A percentile compares a stretch with the other conserved stretches of the same genome.
These are phyloP conservation scores for Rhopalosiphum padi DNA, from an alignment of 1,140 invertebrate genomes.

Conservation along the genomic window DNA sequence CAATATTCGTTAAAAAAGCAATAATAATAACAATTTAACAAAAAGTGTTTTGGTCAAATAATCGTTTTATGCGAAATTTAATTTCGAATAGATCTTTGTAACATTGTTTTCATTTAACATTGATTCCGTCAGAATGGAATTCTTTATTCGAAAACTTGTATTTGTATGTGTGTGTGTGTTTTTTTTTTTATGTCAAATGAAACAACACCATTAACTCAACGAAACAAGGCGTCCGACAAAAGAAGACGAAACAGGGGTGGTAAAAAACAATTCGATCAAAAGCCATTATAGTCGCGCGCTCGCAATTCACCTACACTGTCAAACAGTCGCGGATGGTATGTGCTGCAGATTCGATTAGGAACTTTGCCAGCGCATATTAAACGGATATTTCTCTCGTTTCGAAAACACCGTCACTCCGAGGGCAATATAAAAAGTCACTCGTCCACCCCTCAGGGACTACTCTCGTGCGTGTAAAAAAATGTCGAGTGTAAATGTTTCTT, in stretches of 20 bases:
- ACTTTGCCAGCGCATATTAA: constrained; percentile 54
- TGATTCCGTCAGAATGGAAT: not conserved
- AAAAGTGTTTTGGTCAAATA: not conserved
- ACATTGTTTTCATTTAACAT: not conserved
- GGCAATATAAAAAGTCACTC: constrained; percentile 26
- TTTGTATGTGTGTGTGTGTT: not conserved
- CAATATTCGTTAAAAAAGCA: not conserved
- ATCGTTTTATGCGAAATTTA: not conserved
- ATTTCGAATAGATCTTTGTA: not conserved
- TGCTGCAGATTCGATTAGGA: constrained; percentile 49
- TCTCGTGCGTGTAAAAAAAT: not conserved
- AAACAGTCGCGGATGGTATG: constrained; percentile 42
- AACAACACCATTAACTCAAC: not conserved
- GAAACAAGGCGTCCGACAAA: constrained; percentile 15
- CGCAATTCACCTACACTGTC: constrained; percentile 32
- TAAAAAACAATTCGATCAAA: constrained; percentile 50
- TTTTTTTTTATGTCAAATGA: constrained; percentile 10
- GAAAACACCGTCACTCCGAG: constrained; percentile 12
- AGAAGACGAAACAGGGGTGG: not conserved
- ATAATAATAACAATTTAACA: not conserved
- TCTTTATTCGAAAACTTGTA: not conserved
- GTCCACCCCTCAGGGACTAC: not conserved
- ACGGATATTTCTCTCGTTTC: constrained; percentile 39
- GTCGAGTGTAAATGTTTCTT: constrained; percentile 6
- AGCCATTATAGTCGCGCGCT: constrained; percentile 16